Base-by-base conservation (phyloP, 2,797 vertebrate species). In the Nannoperca australis region DNA sequence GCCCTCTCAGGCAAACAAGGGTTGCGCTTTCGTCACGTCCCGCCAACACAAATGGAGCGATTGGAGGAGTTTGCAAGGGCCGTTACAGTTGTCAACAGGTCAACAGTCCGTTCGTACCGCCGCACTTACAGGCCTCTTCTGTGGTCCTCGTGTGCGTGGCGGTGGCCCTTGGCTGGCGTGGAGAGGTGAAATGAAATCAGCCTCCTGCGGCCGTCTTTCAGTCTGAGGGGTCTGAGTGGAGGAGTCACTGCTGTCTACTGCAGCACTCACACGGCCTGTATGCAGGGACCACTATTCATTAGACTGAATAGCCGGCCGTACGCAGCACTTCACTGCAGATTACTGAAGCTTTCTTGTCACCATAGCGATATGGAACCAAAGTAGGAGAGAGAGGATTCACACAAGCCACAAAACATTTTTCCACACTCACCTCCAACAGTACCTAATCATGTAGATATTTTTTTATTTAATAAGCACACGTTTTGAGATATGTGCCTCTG, bases 181-280 rank as follows among this genome's bases (percentile, higher is more conserved):
- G 64, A 74, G 50, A 69, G 63, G 62, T 62, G 63, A 61, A 27
- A 59, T 36, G 53, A 81, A 83, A 87, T 87, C 84, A 78, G 73
- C 77, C 79, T 84, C 82, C 86, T 45, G 77, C 56, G 6, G 82
- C 54, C 20, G 8, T 65, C 69, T 76, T 69, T 73, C 64, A 78
- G 78, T 36, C 70, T 49, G 81, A 81, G 76, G 36, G 79, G 79
- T 73, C 27, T 78, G 60, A 80, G 87, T 88, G 79, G 73, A 79
- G 70, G 79, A 84, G 73, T 78, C 78, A 40, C 64, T 42, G 73
- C 77, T 64, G 87, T 90, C 76, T 70, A 91, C 82, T 88, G 80
- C 66, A 55, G 74, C 81, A 51, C 86, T 93, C 56, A 77, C 50
- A 34, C 70, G 8, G 44, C 36, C 54, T 3, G 62, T 81, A 66